Base-by-base conservation (phyloP, 2,113 vertebrate genomes). In the Pelvicachromis taeniatus region DNA sequence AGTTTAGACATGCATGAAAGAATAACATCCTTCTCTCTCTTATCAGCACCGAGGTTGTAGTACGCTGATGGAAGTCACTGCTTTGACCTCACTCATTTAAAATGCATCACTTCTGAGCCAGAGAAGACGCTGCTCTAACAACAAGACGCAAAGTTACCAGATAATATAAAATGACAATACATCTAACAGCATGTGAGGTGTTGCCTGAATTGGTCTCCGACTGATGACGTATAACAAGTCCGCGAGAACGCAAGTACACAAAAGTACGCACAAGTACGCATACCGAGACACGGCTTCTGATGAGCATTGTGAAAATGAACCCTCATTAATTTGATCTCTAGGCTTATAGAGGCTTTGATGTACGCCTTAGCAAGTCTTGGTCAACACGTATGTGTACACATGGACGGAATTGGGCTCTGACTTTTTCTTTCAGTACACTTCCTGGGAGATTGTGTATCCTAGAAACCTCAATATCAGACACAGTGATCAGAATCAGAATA, bases 1-100 rank as follows among this genome's bases (percentile, higher is more conserved):
- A 26, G 90, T 90, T 87, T 80, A 68, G 85, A 86, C 88, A 84
- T 14, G 85, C 87, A 82, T 87, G 91, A 59, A 33, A 68, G 84
- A 79, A 12, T 4, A 68, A 38, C 73, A 63, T 68, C 50, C 42
- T 17, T 80, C 78, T 29, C 75, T 38, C 33, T 38, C 68, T 75
- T 75, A 75, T 75, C 70, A 13, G 68, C 45, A 50, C 68, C 1
- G 8, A 70, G 40, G 58, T 61, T 65, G 23, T 14, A 31, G 26
- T 11, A 50, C 14, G 78, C 33, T 33, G 29, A 9, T 50, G 38
- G 45, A 2, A 14, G 17, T 50, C 7, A 38, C 45, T 1, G 31
- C 19, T 10, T 19, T 65, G 13, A 53, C 29, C 58, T 26, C 12
- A 9, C 17, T 7, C 12, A 19, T 52, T 31, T 75, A 29, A 50